Evolutionary conservation across 2,113 vertebrate genomes (phyloP).

Genomic region (Equus quagga): DNA sequence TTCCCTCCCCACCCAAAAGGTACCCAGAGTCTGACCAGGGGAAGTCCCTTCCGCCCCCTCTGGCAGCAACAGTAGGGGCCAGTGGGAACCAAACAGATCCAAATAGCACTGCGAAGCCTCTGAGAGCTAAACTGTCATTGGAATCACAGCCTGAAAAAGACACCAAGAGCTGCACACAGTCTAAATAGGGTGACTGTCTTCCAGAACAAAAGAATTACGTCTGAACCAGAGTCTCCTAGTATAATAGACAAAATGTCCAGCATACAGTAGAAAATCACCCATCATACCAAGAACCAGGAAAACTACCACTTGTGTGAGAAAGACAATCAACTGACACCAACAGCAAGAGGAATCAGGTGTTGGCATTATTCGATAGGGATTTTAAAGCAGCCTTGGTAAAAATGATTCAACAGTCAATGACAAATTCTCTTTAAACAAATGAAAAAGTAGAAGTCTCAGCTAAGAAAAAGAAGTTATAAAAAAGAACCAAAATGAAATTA

Average conservation of each 20-base stretch:
- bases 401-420: background rate
- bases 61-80: background rate
- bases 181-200: background rate
- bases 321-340: no score
- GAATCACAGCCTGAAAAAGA: background rate
- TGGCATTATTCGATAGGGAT: background rate
- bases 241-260: no score
- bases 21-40: background rate
- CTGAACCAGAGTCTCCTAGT: no score
- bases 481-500: background rate
- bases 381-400: background rate
- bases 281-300: no score
- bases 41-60: background rate
- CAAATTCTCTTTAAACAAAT: background rate
- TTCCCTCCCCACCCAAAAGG: background rate
- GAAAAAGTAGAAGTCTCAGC: background rate
- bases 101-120: background rate
- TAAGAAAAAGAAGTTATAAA: background rate
- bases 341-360: no score
- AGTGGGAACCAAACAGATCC: no score
- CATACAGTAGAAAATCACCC: no score
- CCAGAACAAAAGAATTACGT: background rate
- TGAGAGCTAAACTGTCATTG: background rate
- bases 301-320: no score
- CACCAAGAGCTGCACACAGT: background rate